Conservation (phyloP, 2,888 invertebrate species). For the Spodoptera exigua region DNA sequence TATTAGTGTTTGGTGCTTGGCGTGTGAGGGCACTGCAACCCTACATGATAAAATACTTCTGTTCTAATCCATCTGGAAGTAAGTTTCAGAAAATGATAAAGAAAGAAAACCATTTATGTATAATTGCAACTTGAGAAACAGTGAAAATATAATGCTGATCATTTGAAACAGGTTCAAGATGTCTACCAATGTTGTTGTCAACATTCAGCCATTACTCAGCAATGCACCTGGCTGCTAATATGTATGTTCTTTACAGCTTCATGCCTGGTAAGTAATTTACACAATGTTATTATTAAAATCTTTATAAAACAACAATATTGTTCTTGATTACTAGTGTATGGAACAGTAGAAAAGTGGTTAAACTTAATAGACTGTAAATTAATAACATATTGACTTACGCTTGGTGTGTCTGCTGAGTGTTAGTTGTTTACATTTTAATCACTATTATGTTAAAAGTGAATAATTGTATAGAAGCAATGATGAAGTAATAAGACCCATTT, state of each 20-base stretch:
- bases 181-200: slow-evolving; percentile 97
- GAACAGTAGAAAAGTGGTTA: not conserved
- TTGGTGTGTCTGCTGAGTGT: no score
- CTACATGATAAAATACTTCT: slow-evolving; percentile 95
- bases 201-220: slow-evolving; percentile 97
- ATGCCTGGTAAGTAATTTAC: slow-evolving; percentile 81
- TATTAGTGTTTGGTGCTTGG: slow-evolving; percentile 95
- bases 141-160: not conserved
- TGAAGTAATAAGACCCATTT: no score
- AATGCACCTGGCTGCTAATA: slow-evolving; percentile 97
- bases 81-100: slow-evolving; percentile 79
- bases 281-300: not conserved
- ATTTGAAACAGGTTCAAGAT: slow-evolving; percentile 89
- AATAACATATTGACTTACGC: no score
- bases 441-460: no score
- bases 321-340: not conserved
- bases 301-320: not conserved
- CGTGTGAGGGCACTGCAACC: slow-evolving; percentile 92
- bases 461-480: no score
- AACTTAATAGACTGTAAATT: no score
- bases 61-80: slow-evolving; percentile 94
- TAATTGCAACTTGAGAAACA: not conserved
- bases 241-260: slow-evolving; percentile 98
- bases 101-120: not conserved
- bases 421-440: no score